Conservation (phyloP, 2,888 invertebrate genomes). For the Pyrrhosoma nymphula region DNA sequence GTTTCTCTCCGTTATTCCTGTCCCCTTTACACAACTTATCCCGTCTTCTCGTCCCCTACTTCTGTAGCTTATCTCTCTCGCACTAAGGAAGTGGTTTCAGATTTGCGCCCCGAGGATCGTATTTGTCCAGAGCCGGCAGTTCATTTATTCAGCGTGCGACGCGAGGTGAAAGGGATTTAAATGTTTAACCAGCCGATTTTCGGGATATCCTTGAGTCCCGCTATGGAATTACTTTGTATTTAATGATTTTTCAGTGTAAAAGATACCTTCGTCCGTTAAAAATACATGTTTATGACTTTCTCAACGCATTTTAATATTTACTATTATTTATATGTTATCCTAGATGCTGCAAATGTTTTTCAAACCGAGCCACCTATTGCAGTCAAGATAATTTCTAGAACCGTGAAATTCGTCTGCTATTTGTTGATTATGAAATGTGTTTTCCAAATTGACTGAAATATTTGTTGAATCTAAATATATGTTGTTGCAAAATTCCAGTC, state of each 20-base stretch:
- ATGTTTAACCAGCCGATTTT: neutral
- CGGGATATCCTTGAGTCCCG: neutral
- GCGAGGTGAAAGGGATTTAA: neutral
- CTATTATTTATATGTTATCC: too few species aligned
- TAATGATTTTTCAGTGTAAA: neutral
- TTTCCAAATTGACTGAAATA: too few species aligned
- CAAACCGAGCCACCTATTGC: too few species aligned
- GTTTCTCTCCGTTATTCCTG: neutral
- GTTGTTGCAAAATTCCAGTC: too few species aligned
- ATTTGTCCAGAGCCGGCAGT: conserved; percentile 15
- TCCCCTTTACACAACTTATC: neutral
- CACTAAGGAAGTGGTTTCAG: conserved; percentile 5
- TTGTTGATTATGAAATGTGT: too few species aligned
- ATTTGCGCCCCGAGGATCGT: conserved; percentile 1
- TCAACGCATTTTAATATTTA: too few species aligned
- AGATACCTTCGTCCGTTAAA: too few species aligned
- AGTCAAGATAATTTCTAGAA: too few species aligned
- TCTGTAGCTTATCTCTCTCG: neutral
- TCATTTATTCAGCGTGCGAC: neutral
- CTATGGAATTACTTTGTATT: neutral
- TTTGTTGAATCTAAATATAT: too few species aligned
- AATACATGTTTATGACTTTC: too few species aligned
- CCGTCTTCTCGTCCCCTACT: neutral
- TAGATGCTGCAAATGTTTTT: too few species aligned
- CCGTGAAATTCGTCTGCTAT: too few species aligned